Evolutionary conservation across 2,888 invertebrate species (phyloP).

Genomic region (Drosophila nigritarsus): DNA sequence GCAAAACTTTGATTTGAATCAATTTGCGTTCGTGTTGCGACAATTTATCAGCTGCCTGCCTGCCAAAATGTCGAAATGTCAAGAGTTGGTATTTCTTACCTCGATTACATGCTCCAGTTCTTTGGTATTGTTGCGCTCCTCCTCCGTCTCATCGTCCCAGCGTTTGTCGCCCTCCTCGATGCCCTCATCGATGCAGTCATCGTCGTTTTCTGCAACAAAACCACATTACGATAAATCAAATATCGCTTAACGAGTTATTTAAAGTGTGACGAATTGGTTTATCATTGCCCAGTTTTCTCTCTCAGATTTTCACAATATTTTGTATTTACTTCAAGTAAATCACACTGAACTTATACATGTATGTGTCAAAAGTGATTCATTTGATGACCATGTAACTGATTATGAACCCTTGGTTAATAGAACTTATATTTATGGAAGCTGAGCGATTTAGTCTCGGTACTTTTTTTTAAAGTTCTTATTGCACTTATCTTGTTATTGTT

Average conservation of each 20-base stretch:
- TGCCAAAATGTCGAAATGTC: slow-evolving; percentile 65
- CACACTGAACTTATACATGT: neutral
- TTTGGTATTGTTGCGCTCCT: slow-evolving; percentile 85
- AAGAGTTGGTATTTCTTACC: slow-evolving; percentile 76
- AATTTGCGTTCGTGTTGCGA: slow-evolving; percentile 60
- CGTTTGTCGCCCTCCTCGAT: slow-evolving; percentile 89
- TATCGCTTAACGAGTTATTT: slow-evolving; percentile 21
- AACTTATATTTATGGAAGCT: slow-evolving; percentile 28
- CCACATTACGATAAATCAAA: slow-evolving; percentile 16
- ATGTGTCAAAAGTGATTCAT: slow-evolving; percentile 37
- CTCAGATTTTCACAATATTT: slow-evolving; percentile 14
- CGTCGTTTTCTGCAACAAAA: slow-evolving; percentile 88
- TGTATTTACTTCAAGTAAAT: slow-evolving; percentile 19
- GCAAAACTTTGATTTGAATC: slow-evolving; percentile 57
- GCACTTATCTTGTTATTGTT: slow-evolving; percentile 9
- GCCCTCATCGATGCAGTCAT: slow-evolving; percentile 96
- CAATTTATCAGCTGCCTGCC: slow-evolving; percentile 55
- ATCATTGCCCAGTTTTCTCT: slow-evolving; percentile 13
- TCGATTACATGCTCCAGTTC: slow-evolving; percentile 85
- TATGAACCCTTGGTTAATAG: slow-evolving; percentile 19
- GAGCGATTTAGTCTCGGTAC: neutral
- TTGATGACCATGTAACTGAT: slow-evolving; percentile 23
- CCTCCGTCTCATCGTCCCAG: slow-evolving; percentile 87
- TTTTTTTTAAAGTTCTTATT: neutral
- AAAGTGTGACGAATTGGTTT: slow-evolving; percentile 37